Evolutionary conservation across 2,113 vertebrate genomes (phyloP), one percentile per base, ranked within the genome.

Genomic region (Microtus richardsoni): DNA sequence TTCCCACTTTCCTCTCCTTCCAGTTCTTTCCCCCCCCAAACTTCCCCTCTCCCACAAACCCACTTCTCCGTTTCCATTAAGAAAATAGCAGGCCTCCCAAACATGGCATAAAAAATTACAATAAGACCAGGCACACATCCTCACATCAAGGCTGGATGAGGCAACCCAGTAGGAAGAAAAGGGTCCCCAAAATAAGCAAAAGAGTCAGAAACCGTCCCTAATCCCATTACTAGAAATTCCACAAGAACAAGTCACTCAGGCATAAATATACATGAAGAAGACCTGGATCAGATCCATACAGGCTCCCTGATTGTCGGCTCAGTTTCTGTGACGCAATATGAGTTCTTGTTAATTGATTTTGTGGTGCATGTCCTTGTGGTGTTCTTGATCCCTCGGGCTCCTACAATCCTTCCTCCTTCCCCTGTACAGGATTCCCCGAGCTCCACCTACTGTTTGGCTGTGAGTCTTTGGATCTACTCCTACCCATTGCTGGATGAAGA

Each of bases 11-110:
- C 36, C 7, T 19, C 68, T 71, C 36, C 36, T 71, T 36, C 17
- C 36, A 71, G 36, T 2, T 36, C 7, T 19, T 44, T 3, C 33
- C 68, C 47, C 0, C 10, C 7, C 19, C 0, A 17, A 2, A 71
- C 17, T 71, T n/a, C 0, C 6, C 16, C 16, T 36, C 33, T 70
- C 33, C 68, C 68, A 6, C 14, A 70, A 33, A 70, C 36, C 68
- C 14, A 70, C 14, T 36, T 7, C 5, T 70, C 30, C 36, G 17
- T 71, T 71, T 21, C 13, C 36, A 36, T 71, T 71, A 36, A n/a
- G 68, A n/a, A n/a, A 71, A 71, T 7, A n/a, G 68, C 36, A n/a
- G 36, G 17, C 16, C 7, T 71, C 68, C 7, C 36, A 71, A 71
- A 71, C 2, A 19, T 71, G 5, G 16, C 36, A n/a, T 71, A n/a